Evolutionary conservation across 2,797 vertebrate species (phyloP).

Genomic region (Otolemur crassicaudatus): DNA sequence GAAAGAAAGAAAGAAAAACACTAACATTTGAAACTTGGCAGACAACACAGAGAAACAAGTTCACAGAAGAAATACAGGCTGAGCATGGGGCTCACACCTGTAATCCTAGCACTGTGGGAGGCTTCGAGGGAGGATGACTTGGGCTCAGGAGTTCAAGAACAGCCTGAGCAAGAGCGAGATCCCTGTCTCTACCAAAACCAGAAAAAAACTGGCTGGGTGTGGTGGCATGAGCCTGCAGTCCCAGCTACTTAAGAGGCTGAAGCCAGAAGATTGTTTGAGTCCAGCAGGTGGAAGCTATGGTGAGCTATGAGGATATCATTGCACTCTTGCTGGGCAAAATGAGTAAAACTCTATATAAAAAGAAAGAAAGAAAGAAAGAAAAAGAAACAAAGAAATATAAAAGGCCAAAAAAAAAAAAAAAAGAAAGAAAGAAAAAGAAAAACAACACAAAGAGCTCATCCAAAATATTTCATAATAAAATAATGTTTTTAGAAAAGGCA

Average conservation of each 20-base stretch:
- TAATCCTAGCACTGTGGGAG: not conserved
- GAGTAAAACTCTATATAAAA: too few species aligned
- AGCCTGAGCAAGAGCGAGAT: not conserved
- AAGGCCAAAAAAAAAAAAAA: not conserved
- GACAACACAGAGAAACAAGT: not conserved
- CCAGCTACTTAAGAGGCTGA: not conserved
- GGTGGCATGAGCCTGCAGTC: too few species aligned
- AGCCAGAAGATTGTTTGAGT: not conserved
- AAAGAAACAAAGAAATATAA: not conserved
- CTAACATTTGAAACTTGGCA: not conserved
- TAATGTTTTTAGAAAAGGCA: not conserved
- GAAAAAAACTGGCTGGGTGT: not conserved
- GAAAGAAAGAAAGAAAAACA: not conserved
- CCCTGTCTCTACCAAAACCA: not conserved
- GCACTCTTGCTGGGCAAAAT: too few species aligned
- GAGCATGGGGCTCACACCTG: not conserved
- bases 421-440: too few species aligned
- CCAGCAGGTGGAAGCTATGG: too few species aligned
- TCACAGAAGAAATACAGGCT: not conserved
- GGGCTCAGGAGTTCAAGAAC: not conserved
- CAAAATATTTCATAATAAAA: slow-evolving; percentile 27
- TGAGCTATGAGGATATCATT: too few species aligned
- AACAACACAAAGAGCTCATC: not conserved
- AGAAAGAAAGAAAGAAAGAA: not conserved
- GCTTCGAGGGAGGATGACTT: not conserved